A percentile compares a stretch with the other conserved stretches of the same genome.
Evolutionary conservation across 2,888 invertebrate species (phyloP).

Genomic region (Napeogenes sylphis): DNA sequence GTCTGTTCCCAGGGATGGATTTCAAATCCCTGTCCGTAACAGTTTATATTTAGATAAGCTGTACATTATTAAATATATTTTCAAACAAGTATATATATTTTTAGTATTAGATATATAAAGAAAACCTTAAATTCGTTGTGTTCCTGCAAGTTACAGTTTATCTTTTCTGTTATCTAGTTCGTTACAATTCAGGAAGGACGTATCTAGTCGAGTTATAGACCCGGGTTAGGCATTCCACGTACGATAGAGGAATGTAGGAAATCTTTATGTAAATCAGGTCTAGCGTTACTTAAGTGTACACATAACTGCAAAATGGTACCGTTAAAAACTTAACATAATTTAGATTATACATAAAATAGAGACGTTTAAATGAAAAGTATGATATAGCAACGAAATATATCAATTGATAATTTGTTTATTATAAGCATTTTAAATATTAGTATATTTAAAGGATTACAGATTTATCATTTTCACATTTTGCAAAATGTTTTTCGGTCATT

Average conservation of each 20-base stretch:
- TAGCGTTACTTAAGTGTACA: constrained; percentile 10
- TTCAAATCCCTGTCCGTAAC: too few relatives aligned
- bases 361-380: too few relatives aligned
- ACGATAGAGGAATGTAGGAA: constrained; percentile 26
- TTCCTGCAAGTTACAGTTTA: constrained; percentile 20
- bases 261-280: constrained; percentile 23
- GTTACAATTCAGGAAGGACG: constrained; percentile 37
- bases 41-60: too few relatives aligned
- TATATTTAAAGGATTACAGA: too few relatives aligned
- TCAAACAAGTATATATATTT: not conserved
- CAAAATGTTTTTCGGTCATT: too few relatives aligned
- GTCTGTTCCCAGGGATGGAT: too few relatives aligned
- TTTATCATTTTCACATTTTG: too few relatives aligned
- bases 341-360: too few relatives aligned
- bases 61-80: not conserved
- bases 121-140: not conserved
- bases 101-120: not conserved
- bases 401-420: too few relatives aligned
- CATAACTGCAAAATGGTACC: constrained; percentile 12
- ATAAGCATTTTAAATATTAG: too few relatives aligned
- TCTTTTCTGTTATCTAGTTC: constrained; percentile 37
- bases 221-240: constrained; percentile 28
- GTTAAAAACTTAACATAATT: too few relatives aligned
- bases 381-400: too few relatives aligned
- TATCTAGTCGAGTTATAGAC: constrained; percentile 24